A percentile compares a stretch with the other conserved stretches of the same genome.
These are phyloP conservation scores for Fragum fragum DNA, from an alignment of 2,888 invertebrate species.

Conservation along the genomic window DNA sequence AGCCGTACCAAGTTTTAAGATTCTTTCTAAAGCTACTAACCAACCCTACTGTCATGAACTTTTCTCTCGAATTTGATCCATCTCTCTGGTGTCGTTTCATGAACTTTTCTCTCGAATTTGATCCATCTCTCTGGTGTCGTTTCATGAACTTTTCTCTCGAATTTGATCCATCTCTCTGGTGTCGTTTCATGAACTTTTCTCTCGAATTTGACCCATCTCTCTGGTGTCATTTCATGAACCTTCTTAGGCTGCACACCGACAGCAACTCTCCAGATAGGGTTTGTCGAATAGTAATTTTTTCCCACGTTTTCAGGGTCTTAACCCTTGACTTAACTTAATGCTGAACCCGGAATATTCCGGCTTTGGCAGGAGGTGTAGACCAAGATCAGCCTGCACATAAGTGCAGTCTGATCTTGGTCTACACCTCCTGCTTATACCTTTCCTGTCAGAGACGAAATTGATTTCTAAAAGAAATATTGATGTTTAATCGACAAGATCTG, in stretches of 20 bases:
- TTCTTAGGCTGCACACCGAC: slow-evolving; percentile 8
- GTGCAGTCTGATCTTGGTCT: too few species aligned
- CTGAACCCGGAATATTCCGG: too few species aligned
- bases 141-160: background rate
- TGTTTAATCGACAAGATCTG: too few species aligned
- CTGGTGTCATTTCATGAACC: too few species aligned
- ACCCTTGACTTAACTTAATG: background rate
- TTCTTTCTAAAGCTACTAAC: background rate
- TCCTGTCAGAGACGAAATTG: too few species aligned
- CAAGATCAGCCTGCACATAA: too few species aligned
- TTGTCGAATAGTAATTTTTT: background rate
- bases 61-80: too few species aligned
- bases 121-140: slow-evolving; percentile 5
- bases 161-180: background rate
- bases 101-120: background rate
- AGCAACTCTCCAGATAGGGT: slow-evolving; percentile 14
- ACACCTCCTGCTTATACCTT: too few species aligned
- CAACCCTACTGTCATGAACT: too few species aligned
- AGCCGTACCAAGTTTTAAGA: background rate
- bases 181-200: slow-evolving; percentile 4
- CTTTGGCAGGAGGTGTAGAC: too few species aligned
- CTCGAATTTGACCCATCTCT: too few species aligned
- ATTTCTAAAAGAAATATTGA: too few species aligned
- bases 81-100: background rate
- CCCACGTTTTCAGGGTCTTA: background rate